phyloP scores from a whole-genome alignment of 2,888 invertebrate species.

The Xylota sylvarum region DNA sequence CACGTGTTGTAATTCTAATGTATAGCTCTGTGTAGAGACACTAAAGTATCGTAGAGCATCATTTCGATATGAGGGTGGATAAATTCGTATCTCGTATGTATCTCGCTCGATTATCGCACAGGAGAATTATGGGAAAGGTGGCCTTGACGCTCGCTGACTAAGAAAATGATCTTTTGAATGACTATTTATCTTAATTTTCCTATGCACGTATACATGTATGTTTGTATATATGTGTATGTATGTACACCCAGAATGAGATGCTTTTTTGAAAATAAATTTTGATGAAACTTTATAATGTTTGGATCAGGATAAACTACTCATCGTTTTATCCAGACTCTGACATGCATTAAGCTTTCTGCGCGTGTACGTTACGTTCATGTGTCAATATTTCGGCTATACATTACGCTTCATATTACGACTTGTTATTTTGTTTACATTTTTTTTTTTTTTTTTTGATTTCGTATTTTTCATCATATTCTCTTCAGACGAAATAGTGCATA shows the following conservation, averaged over 20 bases:
- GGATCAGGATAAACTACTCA: constrained; percentile 30
- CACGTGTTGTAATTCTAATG: constrained; percentile 49
- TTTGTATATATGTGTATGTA: no score
- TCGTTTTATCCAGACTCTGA: constrained; percentile 23
- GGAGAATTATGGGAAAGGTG: constrained; percentile 54
- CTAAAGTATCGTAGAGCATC: constrained; percentile 50
- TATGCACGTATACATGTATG: not conserved
- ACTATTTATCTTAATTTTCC: constrained; percentile 18
- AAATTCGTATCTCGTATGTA: constrained; percentile 23
- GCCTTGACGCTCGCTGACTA: constrained; percentile 46
- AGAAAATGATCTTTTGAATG: constrained; percentile 34
- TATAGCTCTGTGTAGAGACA: constrained; percentile 10
- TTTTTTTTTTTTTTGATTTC: not conserved
- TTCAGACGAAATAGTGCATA: constrained; percentile 14
- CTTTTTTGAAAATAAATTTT: constrained; percentile 24
- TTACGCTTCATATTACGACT: not conserved
- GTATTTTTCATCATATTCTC: not conserved
- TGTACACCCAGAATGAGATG: constrained; percentile 7
- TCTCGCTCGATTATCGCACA: constrained; percentile 51
- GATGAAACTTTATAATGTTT: constrained; percentile 21
- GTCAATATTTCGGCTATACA: not conserved
- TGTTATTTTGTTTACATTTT: constrained; percentile 25
- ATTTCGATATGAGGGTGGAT: constrained; percentile 12
- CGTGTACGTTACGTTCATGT: constrained; percentile 11
- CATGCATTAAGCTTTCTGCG: not conserved